Base-by-base conservation (phyloP, 2,113 vertebrate species). In the Leiothrix lutea region DNA sequence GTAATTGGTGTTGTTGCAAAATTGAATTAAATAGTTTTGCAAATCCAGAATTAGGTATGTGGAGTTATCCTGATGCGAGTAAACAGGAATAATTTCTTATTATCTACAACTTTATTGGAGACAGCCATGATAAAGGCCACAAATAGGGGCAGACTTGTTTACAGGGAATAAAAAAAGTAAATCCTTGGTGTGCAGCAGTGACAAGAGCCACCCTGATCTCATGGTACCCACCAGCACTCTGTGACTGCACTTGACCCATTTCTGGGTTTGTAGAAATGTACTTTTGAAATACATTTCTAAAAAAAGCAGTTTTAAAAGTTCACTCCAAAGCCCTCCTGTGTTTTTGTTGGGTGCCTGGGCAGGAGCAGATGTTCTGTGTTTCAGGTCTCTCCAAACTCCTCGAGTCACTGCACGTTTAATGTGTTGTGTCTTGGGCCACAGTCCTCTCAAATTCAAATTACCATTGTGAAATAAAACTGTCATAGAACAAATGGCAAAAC, bases 311-410 rank as follows among this genome's bases (percentile, higher is more conserved):
- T 57, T 81, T 20, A 31, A 50, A 71, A 58, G 18, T 26, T 5
- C n/a, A 11, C 6, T 94, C 33, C 22, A 20, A 77, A 84, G 9
- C 14, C 2, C 8, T 9, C 25, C 20, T 23, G 17, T 53, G 5
- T 24, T 80, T 86, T 50, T 45, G 11, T 35, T 4, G 33, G 40
- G 17, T 33, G 2, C 8, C 20, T 66, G 28, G 36, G 80, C 40
- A 75, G 50, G n/a, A 62, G 14, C 9, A 70, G 45, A 19, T 0
- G 0, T 45, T 50, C 35, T 33, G 8, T 25, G 36, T 54, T 67
- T 60, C 9, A 18, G 33, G 18, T 13, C 33, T 78, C 20, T 42
- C 11, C 20, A 57, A 47, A 57, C 14, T 17, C 16, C 15, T 66
- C 0, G 2, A 74, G 5, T 72, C 38, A 3, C 6, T 36, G 5